These are phyloP conservation scores for Cecidostiba fungosa DNA, from an alignment of 2,888 invertebrate genomes.

Conservation along the genomic window DNA sequence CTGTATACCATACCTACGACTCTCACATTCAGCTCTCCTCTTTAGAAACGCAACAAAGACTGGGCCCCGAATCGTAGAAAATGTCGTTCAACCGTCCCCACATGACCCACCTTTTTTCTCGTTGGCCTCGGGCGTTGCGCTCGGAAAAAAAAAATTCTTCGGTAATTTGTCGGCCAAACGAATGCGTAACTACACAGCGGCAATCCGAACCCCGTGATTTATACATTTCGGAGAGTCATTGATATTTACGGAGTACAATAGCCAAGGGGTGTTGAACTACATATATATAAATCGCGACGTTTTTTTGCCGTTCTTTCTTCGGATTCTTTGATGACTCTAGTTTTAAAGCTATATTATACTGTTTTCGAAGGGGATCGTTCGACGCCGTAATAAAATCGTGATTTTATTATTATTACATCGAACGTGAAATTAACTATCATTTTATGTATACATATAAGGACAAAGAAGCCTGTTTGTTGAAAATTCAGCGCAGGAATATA, in stretches of 20 bases:
- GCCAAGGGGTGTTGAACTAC: slow-evolving; percentile 42
- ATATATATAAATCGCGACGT: slow-evolving; percentile 57
- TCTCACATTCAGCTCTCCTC: slow-evolving; percentile 13
- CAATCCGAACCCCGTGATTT: slow-evolving; percentile 57
- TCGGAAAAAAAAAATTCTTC: slow-evolving; percentile 41
- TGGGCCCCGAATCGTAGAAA: slow-evolving; percentile 25
- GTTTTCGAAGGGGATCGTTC: background rate
- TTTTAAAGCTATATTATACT: no score
- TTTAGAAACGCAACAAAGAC: slow-evolving; percentile 32
- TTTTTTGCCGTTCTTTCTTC: slow-evolving; percentile 18
- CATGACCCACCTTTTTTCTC: slow-evolving; percentile 20
- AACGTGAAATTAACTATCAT: background rate
- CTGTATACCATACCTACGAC: background rate
- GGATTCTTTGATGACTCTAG: background rate
- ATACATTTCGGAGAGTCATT: slow-evolving; percentile 40
- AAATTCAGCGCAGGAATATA: background rate
- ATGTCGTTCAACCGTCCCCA: slow-evolving; percentile 41
- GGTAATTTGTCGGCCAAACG: slow-evolving; percentile 56
- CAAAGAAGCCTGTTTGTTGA: background rate
- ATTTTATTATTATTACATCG: slow-evolving; percentile 17
- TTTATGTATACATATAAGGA: background rate
- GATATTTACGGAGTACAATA: slow-evolving; percentile 45
- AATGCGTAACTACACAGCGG: background rate
- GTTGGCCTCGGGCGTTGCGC: background rate
- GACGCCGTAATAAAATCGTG: slow-evolving; percentile 39